Conservation (phyloP, 2,113 vertebrate species). For the Bettongia penicillata region DNA sequence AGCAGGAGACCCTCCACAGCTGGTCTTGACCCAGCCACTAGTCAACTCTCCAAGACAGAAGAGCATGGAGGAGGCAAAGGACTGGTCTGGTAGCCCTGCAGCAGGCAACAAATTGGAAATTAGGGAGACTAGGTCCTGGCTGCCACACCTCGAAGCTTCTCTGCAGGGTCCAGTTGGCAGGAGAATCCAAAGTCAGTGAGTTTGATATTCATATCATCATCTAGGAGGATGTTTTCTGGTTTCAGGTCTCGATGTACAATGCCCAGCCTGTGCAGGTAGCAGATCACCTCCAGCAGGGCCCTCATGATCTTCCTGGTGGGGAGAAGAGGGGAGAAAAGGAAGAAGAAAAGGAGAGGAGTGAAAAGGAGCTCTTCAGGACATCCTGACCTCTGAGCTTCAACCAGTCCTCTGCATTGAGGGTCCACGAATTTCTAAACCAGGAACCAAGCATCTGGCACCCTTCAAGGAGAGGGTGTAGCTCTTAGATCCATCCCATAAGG, state of each 20-base stretch:
- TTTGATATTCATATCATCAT: conserved; percentile 97
- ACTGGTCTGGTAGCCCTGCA: neutral
- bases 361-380: neutral
- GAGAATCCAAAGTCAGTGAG: conserved; percentile 98
- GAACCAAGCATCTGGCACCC: neutral
- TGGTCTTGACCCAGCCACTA: neutral
- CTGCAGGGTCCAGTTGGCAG: conserved; percentile 86
- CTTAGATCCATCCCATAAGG: neutral
- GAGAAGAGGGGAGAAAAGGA: neutral
- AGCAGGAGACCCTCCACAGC: neutral
- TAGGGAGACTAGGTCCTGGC: neutral
- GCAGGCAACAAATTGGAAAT: neutral
- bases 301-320: conserved; percentile 94
- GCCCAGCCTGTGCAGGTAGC: conserved; percentile 91
- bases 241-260: conserved; percentile 98
- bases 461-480: neutral
- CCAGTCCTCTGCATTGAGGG: neutral
- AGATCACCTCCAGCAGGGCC: conserved; percentile 93
- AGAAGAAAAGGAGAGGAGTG: neutral
- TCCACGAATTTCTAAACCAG: neutral
- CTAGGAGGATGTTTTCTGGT: conserved; percentile 97
- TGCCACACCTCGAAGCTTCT: conserved; percentile 91
- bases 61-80: neutral
- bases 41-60: neutral
- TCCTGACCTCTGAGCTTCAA: neutral